Percentiles rank a stretch among this genome's conserved stretches.
phyloP scores from a whole-genome alignment of 2,888 invertebrate genomes.

The Tetranychus piercei region DNA sequence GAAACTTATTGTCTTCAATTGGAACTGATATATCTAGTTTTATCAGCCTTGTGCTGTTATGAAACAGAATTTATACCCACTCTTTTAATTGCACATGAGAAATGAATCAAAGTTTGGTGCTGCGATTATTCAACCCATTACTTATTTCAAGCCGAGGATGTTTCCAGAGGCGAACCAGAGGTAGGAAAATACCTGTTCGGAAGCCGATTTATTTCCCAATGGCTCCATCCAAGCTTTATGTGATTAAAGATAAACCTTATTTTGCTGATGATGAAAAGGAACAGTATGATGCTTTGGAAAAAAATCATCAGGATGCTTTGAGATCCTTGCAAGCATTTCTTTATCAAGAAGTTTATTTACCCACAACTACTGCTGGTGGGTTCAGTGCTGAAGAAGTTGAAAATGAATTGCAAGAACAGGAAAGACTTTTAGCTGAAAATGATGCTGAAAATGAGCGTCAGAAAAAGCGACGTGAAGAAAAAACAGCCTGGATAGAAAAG shows the following conservation, averaged over 20 bases:
- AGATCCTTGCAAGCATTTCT: slow-evolving; percentile 19
- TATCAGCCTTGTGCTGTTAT: background rate
- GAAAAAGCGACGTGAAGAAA: slow-evolving; percentile 16
- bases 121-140: background rate
- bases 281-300: slow-evolving; percentile 11
- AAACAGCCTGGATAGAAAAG: slow-evolving; percentile 5
- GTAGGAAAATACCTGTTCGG: background rate
- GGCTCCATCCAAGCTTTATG: slow-evolving; percentile 21
- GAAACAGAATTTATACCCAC: background rate
- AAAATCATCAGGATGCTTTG: slow-evolving; percentile 6
- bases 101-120: background rate
- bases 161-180: background rate
- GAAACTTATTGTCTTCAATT: background rate
- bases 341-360: slow-evolving; percentile 18
- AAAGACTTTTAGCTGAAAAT: slow-evolving; percentile 19
- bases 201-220: slow-evolving; percentile 19
- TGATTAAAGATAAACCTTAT: slow-evolving; percentile 8
- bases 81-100: background rate
- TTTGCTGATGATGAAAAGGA: slow-evolving; percentile 15
- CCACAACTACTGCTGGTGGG: slow-evolving; percentile 17
- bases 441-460: slow-evolving; percentile 19
- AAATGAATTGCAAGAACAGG: slow-evolving; percentile 15
- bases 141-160: background rate
- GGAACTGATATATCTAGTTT: background rate
- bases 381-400: slow-evolving; percentile 10